Base-by-base conservation (phyloP, 2,888 invertebrate species). In the Calameuta filiformis region DNA sequence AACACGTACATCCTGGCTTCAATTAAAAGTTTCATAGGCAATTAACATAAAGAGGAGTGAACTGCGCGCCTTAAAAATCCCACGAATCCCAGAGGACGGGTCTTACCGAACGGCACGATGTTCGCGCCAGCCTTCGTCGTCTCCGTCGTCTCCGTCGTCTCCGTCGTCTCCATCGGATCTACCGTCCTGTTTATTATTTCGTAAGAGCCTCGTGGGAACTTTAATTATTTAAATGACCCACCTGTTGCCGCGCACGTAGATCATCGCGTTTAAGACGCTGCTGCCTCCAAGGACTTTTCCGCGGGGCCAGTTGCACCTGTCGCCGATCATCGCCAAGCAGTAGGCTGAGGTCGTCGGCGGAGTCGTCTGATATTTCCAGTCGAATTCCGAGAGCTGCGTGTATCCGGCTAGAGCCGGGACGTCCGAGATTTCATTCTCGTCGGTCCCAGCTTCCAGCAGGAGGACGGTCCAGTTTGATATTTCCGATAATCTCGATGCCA, bases 201-300 rank as follows among this genome's bases (percentile, higher is more conserved):
- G 33, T 11, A 34, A 71, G 56, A 56, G 56, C 4, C 56, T 56
- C 56, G 23, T 56, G 23, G 2, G 56, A 23, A 23, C 0, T 56
- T 23, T 23, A 23, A 1, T 56, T 35, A 35, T 35, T 3, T 3
- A 12, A 12, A 0, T 35, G 6, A 56, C 73, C 82, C 95, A 94
- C 83, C 94, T 94, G 87, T 97, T 98, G 76, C 98, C 98, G 76
- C 98, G 94, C 15, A 97, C 95, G 92, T 98, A 98, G 68, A 98
- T 94, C 98, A 98, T 98, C 23, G 97, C 97, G 90, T 98, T 98
- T 1, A 98, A 94, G 1, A 97, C 96, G 86, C 97, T 97, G 78
- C 96, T 95, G 23, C 98, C 98, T 35, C 98, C 98, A 34, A 98
- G 93, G 31, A 96, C 97, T 91, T 97, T 98, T 76, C 98, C 98